Conservation (phyloP, 2,888 invertebrate species). For the Eurytoma californica region DNA sequence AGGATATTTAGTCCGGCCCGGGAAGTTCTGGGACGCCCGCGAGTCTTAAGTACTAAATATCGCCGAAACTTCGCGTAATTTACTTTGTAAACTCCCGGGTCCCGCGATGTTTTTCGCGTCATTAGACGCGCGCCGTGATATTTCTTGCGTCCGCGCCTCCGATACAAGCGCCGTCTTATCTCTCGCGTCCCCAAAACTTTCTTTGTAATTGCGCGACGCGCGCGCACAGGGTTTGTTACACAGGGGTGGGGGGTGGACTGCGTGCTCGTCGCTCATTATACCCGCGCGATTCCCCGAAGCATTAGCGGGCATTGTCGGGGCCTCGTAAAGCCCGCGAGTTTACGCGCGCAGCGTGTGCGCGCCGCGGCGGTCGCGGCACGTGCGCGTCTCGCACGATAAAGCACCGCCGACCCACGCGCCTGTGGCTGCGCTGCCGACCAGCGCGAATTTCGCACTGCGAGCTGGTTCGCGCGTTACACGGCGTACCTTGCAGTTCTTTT, state of each 20-base stretch:
- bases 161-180: neutral
- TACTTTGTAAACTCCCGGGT: slow-evolving; percentile 6
- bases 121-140: neutral
- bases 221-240: neutral
- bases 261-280: neutral
- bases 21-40: neutral
- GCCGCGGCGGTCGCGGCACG: neutral
- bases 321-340: slow-evolving; percentile 35
- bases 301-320: slow-evolving; percentile 37
- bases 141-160: neutral
- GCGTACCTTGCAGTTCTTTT: neutral
- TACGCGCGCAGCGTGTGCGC: slow-evolving; percentile 15
- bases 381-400: neutral
- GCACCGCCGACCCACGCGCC: neutral
- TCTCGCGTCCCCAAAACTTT: neutral
- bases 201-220: slow-evolving; percentile 12
- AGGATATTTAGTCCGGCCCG: too few relatives aligned
- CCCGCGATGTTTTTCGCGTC: neutral
- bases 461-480: neutral
- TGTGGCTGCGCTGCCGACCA: neutral
- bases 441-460: neutral
- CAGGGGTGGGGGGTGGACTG: too few relatives aligned
- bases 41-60: neutral
- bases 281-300: slow-evolving; percentile 19
- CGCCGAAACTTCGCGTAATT: slow-evolving; percentile 6